Percentiles rank a stretch among this genome's conserved stretches.
Evolutionary conservation across 2,113 vertebrate genomes (phyloP).

Genomic region (Turnix velox): DNA sequence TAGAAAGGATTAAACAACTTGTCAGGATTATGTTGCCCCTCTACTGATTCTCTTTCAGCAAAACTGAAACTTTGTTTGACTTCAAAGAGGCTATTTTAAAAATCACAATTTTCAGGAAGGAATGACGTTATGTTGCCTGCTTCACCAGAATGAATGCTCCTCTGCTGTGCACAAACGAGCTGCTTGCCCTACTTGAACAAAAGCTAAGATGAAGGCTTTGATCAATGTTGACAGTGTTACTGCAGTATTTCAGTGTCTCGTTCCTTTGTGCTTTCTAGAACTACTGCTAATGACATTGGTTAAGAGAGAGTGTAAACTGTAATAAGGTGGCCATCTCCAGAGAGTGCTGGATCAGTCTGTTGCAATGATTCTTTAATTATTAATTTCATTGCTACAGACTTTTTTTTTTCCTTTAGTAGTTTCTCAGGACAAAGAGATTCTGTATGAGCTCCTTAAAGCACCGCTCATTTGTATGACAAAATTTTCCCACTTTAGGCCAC

Average conservation of each 20-base stretch:
- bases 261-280: conserved; percentile 46
- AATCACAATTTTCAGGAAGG: background rate
- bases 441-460: background rate
- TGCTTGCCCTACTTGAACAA: conserved; percentile 40
- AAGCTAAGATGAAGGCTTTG: conserved; percentile 24
- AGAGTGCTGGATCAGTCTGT: background rate
- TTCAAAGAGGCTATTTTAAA: conserved; percentile 43
- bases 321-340: background rate
- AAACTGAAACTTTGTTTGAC: background rate
- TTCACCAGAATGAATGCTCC: background rate
- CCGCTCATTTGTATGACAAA: background rate
- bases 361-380: conserved; percentile 32
- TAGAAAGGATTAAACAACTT: background rate
- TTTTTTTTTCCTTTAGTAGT: background rate
- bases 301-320: conserved; percentile 1
- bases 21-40: background rate
- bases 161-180: background rate
- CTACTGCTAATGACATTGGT: background rate
- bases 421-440: background rate
- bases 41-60: background rate
- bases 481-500: background rate
- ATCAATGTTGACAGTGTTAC: conserved; percentile 31
- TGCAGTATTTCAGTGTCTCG: conserved; percentile 31
- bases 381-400: background rate
- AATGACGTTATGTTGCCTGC: background rate